A percentile compares a stretch with the other conserved stretches of the same genome.
phyloP scores from a whole-genome alignment of 2,113 vertebrate genomes.

The Benitochromis conjunctus region DNA sequence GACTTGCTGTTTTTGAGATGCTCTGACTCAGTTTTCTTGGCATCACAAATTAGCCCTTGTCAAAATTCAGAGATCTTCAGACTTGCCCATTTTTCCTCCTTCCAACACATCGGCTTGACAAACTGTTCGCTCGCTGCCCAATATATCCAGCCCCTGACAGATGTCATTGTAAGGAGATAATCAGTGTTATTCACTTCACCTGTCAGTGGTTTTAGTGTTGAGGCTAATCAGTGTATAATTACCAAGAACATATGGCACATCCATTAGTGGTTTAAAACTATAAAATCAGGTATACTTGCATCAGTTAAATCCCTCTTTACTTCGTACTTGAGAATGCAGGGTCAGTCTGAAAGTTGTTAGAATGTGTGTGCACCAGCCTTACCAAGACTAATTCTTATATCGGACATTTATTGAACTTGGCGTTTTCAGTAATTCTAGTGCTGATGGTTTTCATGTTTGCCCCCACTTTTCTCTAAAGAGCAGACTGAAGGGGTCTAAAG shows the following conservation, averaged over 20 bases:
- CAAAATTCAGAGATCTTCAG: neutral
- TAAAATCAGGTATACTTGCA: neutral
- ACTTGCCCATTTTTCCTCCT: neutral
- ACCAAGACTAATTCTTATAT: neutral
- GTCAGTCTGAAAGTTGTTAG: neutral
- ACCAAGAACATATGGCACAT: neutral
- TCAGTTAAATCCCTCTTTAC: neutral
- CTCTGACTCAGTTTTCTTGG: neutral
- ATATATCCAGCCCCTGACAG: neutral
- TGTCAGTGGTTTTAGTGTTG: neutral
- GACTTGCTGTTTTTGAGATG: neutral
- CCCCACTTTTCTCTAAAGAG: neutral
- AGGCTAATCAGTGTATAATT: neutral
- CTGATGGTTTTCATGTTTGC: slow-evolving; percentile 24
- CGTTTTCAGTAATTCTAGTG: neutral
- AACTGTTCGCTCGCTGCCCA: neutral
- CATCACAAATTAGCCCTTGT: neutral
- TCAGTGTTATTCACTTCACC: neutral
- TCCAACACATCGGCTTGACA: neutral
- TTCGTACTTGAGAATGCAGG: neutral
- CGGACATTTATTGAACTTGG: slow-evolving; percentile 15
- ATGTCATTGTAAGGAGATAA: neutral
- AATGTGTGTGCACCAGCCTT: neutral
- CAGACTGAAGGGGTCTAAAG: slow-evolving; percentile 43
- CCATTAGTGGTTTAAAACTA: neutral